Percentiles rank a stretch among this genome's conserved stretches.
These are phyloP conservation scores for Oligia strigilis DNA, from an alignment of 2,888 invertebrate species.

Conservation along the genomic window DNA sequence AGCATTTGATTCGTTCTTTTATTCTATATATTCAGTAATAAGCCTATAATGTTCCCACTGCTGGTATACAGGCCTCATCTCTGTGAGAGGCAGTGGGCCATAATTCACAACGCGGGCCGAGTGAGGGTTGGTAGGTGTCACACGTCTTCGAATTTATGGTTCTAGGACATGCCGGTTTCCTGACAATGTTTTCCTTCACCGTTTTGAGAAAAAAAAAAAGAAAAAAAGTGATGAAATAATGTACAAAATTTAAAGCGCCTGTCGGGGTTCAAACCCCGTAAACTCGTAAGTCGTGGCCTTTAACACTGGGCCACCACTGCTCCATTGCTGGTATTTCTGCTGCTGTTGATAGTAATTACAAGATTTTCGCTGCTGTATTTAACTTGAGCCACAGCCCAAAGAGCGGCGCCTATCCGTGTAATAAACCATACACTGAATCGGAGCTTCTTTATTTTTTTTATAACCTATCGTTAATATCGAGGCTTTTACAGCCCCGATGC, in stretches of 20 bases:
- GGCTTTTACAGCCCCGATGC: slow-evolving; percentile 84
- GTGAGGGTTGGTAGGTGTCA: not conserved
- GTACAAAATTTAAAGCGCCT: not conserved
- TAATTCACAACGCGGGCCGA: not conserved
- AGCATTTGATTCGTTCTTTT: no score
- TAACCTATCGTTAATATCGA: slow-evolving; percentile 88
- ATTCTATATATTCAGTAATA: no score
- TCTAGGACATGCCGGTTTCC: not conserved
- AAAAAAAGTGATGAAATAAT: not conserved
- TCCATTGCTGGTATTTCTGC: not conserved
- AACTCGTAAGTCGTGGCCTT: not conserved
- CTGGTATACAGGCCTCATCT: not conserved
- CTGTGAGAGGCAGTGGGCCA: not conserved
- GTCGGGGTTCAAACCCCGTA: not conserved
- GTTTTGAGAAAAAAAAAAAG: no score
- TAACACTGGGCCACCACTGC: no score
- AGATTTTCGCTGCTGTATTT: slow-evolving; percentile 9
- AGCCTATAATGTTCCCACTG: not conserved
- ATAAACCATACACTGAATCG: slow-evolving; percentile 83
- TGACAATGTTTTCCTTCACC: not conserved
- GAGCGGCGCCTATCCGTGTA: slow-evolving; percentile 84
- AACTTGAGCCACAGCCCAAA: slow-evolving; percentile 55
- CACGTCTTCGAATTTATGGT: not conserved
- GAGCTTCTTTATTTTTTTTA: slow-evolving; percentile 87
- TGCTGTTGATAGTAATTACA: no score